Evolutionary conservation across 1,140 invertebrate species (phyloP), one percentile per base, ranked within the genome.

Genomic region (Cydia amplana): DNA sequence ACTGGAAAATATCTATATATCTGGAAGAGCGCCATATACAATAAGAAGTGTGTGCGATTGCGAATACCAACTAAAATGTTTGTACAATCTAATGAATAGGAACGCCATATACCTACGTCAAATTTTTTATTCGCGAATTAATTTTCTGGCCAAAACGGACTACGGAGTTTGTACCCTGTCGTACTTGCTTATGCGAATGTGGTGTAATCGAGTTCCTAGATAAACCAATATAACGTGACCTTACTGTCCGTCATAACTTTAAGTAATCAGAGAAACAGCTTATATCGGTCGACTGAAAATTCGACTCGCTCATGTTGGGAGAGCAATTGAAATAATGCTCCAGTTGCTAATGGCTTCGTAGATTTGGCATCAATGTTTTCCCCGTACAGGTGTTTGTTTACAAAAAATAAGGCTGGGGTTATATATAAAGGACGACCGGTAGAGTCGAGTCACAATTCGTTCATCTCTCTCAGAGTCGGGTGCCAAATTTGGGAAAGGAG

Each of bases 341-440:
- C 36, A 18, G n/a, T 36, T 43, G 36, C 18, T 70, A 70, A 70
- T 70, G 65, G 28, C 65, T 70, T 70, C 65, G 65, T 70, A 70
- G 65, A 70, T 70, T 70, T 70, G 65, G 65, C 32, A n/a, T 36
- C 2, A 18, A 18, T 70, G n/a, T 36, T 70, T 70, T 70, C 36
- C 65, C 43, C n/a, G 65, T 70, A 40, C 28, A 70, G 65, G 16
- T 70, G 65, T 70, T 70, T 70, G 65, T 32, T 20, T 60, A 70
- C 65, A 70, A 70, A 70, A 70, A 70, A 70, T 32, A 32, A 4
- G n/a, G 14, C 65, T 40, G 10, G 16, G 65, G 65, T 70, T 18
- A 70, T 70, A 70, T 70, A 70, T 36, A 70, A 70, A 36, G 65
- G 3, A 18, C n/a, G 32, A 16, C 32, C 36, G 65, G 7, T 18